Conservation (phyloP, 2,797 vertebrate species). For the Astyanax mexicanus region DNA sequence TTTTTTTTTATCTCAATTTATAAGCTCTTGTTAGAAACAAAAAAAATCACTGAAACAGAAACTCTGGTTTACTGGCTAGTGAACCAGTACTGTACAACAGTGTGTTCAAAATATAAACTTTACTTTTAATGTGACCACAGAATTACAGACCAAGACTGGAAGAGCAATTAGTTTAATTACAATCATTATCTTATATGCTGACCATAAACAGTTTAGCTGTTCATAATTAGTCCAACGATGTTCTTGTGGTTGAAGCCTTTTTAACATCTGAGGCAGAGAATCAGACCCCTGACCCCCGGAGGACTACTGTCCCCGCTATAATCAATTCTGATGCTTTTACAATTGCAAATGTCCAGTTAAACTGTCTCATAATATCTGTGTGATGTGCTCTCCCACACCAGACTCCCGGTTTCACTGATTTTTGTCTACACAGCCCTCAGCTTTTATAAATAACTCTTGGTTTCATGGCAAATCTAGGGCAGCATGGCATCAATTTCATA, state of each 20-base stretch:
- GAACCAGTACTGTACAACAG: too few relatives aligned
- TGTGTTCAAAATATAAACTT: not conserved
- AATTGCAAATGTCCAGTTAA: not conserved
- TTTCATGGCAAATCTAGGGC: conserved; percentile 22
- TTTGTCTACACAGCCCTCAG: not conserved
- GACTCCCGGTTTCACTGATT: not conserved
- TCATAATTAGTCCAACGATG: not conserved
- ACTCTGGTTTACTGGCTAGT: too few relatives aligned
- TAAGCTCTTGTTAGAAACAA: too few relatives aligned
- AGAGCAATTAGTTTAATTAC: conserved; percentile 8
- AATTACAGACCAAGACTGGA: not conserved
- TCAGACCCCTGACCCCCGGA: not conserved
- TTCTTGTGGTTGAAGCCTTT: not conserved
- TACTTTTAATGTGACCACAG: not conserved
- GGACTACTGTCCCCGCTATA: not conserved
- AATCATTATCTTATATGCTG: not conserved
- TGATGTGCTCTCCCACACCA: not conserved
- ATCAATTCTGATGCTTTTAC: not conserved
- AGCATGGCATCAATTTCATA: conserved; percentile 30
- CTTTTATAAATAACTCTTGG: conserved; percentile 31
- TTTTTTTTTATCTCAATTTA: too few relatives aligned
- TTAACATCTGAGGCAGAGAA: not conserved
- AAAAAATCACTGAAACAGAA: too few relatives aligned
- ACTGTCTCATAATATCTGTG: not conserved
- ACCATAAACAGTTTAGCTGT: not conserved